These are phyloP conservation scores for Mesorhabditis belari DNA, from an alignment of 2,888 invertebrate species.

Conservation along the genomic window DNA sequence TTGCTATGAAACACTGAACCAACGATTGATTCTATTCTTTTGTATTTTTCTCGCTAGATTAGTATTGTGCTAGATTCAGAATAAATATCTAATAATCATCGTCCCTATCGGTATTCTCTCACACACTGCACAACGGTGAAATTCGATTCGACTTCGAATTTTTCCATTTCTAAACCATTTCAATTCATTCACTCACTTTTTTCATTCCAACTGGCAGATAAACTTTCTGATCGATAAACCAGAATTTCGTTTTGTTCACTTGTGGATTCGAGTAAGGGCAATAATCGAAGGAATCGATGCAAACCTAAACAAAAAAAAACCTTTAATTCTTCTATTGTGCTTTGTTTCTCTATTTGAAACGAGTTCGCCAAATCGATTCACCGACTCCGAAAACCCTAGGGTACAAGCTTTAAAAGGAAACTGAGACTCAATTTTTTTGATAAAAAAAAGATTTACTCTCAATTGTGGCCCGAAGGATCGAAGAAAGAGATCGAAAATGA, in stretches of 20 bases:
- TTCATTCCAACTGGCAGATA: conserved; percentile 13
- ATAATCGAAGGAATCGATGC: conserved; percentile 29
- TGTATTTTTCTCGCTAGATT: neutral
- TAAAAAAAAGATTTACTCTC: conserved; percentile 13
- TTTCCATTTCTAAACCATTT: no score
- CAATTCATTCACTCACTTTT: conserved; percentile 13
- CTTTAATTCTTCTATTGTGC: neutral
- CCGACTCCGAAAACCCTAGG: no score
- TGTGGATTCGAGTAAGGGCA: conserved; percentile 31
- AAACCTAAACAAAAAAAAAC: conserved; percentile 12
- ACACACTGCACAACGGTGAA: no score
- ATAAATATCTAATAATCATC: neutral
- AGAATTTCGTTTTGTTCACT: conserved; percentile 16
- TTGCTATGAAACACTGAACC: no score
- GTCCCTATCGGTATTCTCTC: no score
- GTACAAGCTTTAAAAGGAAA: no score
- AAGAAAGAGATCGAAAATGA: conserved; percentile 31
- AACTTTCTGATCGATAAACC: conserved; percentile 22
- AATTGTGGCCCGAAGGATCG: conserved; percentile 32
- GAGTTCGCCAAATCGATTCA: no score
- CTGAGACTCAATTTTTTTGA: no score
- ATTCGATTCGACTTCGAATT: no score
- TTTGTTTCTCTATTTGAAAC: no score
- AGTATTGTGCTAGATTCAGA: neutral
- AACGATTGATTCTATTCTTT: neutral